Conservation (phyloP, 2,888 invertebrate species). For the Parasteatoda lunata region DNA sequence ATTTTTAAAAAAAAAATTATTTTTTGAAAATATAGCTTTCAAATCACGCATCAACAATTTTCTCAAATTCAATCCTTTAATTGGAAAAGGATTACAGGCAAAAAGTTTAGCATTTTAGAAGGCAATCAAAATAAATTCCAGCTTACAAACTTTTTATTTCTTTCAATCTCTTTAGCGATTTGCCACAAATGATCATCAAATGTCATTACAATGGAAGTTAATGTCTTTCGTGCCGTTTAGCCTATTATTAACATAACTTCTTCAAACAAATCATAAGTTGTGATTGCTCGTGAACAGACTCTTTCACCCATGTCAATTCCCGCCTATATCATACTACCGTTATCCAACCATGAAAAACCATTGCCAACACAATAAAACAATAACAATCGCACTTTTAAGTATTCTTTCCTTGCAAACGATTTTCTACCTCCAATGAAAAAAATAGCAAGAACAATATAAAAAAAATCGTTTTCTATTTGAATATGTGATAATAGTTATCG, state of each 20-base stretch:
- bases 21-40: too few relatives aligned
- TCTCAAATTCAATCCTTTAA: too few relatives aligned
- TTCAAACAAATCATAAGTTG: neutral
- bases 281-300: neutral
- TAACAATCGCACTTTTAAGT: conserved; percentile 1
- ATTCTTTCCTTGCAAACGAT: neutral
- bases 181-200: too few relatives aligned
- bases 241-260: neutral
- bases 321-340: conserved; percentile 24
- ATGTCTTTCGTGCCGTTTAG: too few relatives aligned
- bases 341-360: conserved; percentile 21
- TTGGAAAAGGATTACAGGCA: too few relatives aligned
- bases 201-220: too few relatives aligned
- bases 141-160: too few relatives aligned
- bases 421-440: neutral
- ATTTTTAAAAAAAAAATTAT: too few relatives aligned
- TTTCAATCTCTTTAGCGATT: too few relatives aligned
- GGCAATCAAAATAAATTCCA: too few relatives aligned
- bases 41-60: too few relatives aligned
- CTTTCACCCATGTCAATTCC: conserved; percentile 35
- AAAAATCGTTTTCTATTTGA: conserved; percentile 4
- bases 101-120: too few relatives aligned
- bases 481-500: conserved; percentile 63
- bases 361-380: conserved; percentile 36
- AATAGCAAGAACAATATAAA: neutral